Evolutionary conservation across 1,140 invertebrate species (phyloP).

Genomic region (Sinella curviseta): DNA sequence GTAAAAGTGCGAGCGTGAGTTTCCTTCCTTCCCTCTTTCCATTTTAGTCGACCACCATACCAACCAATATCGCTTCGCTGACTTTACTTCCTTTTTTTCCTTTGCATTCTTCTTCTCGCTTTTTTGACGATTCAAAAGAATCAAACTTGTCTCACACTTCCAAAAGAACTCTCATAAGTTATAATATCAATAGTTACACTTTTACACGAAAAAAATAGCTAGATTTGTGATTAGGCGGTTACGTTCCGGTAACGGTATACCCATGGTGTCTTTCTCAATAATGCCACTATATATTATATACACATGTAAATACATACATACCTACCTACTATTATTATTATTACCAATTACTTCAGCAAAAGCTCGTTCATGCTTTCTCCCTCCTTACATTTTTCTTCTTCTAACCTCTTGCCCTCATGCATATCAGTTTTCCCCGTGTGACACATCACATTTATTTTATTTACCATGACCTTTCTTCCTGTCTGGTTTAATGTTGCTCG

Average conservation of each 20-base stretch:
- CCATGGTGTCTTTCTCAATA: too few relatives aligned
- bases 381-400: neutral
- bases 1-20: neutral
- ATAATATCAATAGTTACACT: too few relatives aligned
- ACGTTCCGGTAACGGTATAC: too few relatives aligned
- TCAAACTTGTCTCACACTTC: slow-evolving; percentile 4
- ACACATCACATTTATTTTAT: slow-evolving; percentile 9
- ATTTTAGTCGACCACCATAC: neutral
- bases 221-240: too few relatives aligned
- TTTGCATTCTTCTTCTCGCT: neutral
- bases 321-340: too few relatives aligned
- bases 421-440: neutral
- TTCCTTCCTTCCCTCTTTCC: neutral
- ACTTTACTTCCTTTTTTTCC: neutral
- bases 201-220: too few relatives aligned
- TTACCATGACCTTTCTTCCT: neutral
- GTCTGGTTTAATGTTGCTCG: too few relatives aligned
- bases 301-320: too few relatives aligned
- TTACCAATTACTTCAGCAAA: neutral
- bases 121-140: slow-evolving; percentile 24
- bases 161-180: slow-evolving; percentile 15
- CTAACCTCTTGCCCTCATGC: neutral
- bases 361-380: neutral
- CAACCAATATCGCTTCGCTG: neutral
- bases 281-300: too few relatives aligned